Conservation (phyloP, 1,140 invertebrate genomes). For the Cydia strobilella region DNA sequence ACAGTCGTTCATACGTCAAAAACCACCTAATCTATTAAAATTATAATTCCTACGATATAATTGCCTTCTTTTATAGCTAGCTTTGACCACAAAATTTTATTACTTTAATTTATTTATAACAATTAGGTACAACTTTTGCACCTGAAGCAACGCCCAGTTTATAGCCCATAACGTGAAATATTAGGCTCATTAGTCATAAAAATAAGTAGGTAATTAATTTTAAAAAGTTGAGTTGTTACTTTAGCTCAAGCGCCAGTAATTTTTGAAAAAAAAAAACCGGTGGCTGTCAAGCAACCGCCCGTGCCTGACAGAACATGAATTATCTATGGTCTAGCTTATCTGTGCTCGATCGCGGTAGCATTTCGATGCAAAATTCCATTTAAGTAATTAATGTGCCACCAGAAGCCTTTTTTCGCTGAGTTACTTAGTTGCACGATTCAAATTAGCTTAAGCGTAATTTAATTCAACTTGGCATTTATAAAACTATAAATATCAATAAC, state of each 20-base stretch:
- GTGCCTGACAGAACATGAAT: constrained; percentile 25
- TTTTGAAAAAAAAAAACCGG: constrained; percentile 24
- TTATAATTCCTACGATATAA: neutral
- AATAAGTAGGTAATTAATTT: constrained; percentile 7
- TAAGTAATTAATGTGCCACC: constrained; percentile 15
- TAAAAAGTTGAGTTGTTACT: neutral
- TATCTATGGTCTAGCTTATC: constrained; percentile 32
- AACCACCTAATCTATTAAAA: neutral
- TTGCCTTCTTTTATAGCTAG: neutral
- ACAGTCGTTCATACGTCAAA: neutral
- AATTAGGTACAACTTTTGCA: constrained; percentile 17
- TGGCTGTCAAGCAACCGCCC: constrained; percentile 28
- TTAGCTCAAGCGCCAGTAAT: neutral
- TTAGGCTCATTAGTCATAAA: constrained; percentile 17
- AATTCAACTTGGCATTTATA: neutral
- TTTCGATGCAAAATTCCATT: constrained; percentile 13
- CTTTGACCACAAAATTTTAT: neutral
- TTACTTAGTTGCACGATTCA: neutral
- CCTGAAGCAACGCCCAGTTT: constrained; percentile 10
- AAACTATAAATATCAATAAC: neutral
- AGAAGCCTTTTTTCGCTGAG: constrained; percentile 11
- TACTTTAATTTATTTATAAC: constrained; percentile 7
- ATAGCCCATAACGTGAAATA: constrained; percentile 7
- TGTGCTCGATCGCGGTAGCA: constrained; percentile 15
- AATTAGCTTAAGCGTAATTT: constrained; percentile 2